Evolutionary conservation across 2,797 vertebrate species (phyloP), one percentile per base, ranked within the genome.

Genomic region (Sciaenops ocellatus): DNA sequence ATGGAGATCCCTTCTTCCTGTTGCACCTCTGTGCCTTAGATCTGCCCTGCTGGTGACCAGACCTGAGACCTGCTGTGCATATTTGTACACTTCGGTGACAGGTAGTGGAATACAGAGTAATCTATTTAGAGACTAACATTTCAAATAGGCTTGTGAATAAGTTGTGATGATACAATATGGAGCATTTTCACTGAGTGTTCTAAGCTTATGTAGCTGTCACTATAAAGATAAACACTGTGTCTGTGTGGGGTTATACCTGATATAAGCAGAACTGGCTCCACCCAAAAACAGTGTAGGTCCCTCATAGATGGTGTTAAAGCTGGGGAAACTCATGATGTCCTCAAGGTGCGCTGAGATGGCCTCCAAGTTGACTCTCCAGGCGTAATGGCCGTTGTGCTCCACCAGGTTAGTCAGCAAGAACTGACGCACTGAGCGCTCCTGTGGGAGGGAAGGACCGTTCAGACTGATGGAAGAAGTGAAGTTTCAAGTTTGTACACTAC

Each of bases 321-420:
- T 38, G 0, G 98, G 98, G 86, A 99, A 99, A 83, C 92, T 93
- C 94, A 97, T 85, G 57, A 99, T 88, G 76, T 96, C 90, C 3
- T 94, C 86, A 10, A 99, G 70, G 38, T 99, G 96, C 10, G 85
- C 94, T 0, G 95, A 93, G 86, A 99, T 93, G 26, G 96, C 96
- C 3, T 97, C 96, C 89, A 99, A 73, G 90, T 99, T 99, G 64
- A 98, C 93, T 51, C 97, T 96, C 98, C 98, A 99, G 55, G 84
- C 1, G 0, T 97, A 96, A 28, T 75, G 93, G 10, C 96, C 97
- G 1, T 96, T 95, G 55, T 92, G 82, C 89, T 98, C 96, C 79
- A 97, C 95, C 87, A 99, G 92, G 91, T 99, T 99, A 50, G 97
- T 98, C 70, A 99, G 95, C 46, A 99, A 93, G 89, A 97, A 98